Conservation (phyloP, 2,888 invertebrate species). For the Drosophila nr. fundita region DNA sequence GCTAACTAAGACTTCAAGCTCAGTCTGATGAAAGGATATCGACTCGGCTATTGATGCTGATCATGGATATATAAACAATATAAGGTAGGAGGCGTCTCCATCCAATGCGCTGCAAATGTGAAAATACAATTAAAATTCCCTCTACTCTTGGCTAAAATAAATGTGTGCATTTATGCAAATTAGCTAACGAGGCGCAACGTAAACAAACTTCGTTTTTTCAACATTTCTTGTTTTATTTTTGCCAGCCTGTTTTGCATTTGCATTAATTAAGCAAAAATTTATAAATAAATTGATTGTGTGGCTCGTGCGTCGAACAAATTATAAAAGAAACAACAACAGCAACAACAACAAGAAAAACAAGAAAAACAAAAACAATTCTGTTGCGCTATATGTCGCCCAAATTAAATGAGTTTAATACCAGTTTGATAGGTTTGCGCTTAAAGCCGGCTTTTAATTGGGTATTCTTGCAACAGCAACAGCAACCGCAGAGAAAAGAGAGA, state of each 20-base stretch:
- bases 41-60: background rate
- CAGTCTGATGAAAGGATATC: background rate
- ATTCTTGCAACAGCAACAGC: constrained; percentile 34
- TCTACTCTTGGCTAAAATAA: background rate
- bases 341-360: constrained; percentile 12
- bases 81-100: background rate
- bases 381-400: constrained; percentile 46
- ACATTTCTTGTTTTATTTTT: constrained; percentile 8
- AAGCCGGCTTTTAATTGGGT: constrained; percentile 42
- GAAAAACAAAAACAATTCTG: constrained; percentile 12
- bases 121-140: background rate
- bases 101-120: background rate
- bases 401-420: constrained; percentile 66
- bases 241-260: constrained; percentile 51
- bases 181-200: constrained; percentile 22
- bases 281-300: constrained; percentile 70
- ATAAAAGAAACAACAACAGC: constrained; percentile 7
- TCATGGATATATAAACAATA: background rate
- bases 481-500: background rate
- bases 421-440: constrained; percentile 55
- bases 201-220: constrained; percentile 31
- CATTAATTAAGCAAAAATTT: constrained; percentile 73
- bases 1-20: background rate
- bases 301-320: constrained; percentile 51
- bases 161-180: constrained; percentile 48